A percentile compares a stretch with the other conserved stretches of the same genome.
These are phyloP conservation scores for Podarcis raffonei DNA, from an alignment of 2,113 vertebrate genomes.

Conservation along the genomic window DNA sequence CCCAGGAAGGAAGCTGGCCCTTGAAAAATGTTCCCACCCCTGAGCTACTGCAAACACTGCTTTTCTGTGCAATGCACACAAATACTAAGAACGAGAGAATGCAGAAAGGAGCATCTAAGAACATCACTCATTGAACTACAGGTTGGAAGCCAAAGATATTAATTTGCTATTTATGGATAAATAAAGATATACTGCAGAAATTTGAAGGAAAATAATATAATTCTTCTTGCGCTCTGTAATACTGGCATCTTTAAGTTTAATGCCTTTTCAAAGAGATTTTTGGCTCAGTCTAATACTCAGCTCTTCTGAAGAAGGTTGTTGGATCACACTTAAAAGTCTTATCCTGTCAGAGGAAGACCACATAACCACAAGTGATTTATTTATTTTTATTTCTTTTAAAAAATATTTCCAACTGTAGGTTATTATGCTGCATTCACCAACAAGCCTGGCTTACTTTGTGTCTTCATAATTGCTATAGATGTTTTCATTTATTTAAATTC, in stretches of 20 bases:
- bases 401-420: conserved; percentile 50
- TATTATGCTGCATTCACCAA: conserved; percentile 57
- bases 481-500: conserved; percentile 46
- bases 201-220: conserved; percentile 26
- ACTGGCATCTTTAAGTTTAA: conserved; percentile 64
- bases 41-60: neutral
- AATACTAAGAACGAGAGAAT: conserved; percentile 3
- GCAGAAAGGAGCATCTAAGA: conserved; percentile 5
- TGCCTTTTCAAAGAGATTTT: conserved; percentile 65
- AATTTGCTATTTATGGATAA: conserved; percentile 38
- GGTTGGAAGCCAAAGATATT: conserved; percentile 37
- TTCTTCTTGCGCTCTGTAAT: conserved; percentile 52
- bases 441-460: conserved; percentile 31
- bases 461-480: conserved; percentile 16
- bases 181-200: conserved; percentile 43
- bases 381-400: neutral
- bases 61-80: neutral
- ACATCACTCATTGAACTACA: conserved; percentile 1
- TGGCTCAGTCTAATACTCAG: conserved; percentile 60
- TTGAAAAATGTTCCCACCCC: no score
- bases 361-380: conserved; percentile 66
- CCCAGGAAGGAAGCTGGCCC: no score
- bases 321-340: conserved; percentile 70
- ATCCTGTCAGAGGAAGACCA: conserved; percentile 63
- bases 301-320: conserved; percentile 67